Evolutionary conservation across 2,888 invertebrate genomes (phyloP).

Genomic region (Tipula vernalis): DNA sequence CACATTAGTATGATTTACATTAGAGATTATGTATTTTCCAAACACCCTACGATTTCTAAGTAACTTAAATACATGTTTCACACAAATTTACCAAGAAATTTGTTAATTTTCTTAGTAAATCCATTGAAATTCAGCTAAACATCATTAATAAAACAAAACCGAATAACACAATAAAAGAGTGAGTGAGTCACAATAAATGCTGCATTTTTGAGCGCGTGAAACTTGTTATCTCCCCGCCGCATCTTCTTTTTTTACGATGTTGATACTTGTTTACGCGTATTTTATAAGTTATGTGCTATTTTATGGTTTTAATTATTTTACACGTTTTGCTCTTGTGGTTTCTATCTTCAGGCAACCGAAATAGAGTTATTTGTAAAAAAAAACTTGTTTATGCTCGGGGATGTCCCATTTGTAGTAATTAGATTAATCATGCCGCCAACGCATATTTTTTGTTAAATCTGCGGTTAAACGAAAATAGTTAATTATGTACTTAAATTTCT

Average conservation of each 20-base stretch:
- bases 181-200: background rate
- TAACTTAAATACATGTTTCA: background rate
- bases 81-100: background rate
- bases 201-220: background rate
- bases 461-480: background rate
- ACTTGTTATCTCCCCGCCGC: background rate
- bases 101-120: background rate
- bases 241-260: background rate
- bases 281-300: background rate
- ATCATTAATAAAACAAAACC: background rate
- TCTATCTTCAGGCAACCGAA: background rate
- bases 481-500: too few species aligned
- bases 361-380: background rate
- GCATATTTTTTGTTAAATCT: background rate
- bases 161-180: background rate
- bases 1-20: too few species aligned
- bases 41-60: background rate
- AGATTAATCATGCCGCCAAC: background rate
- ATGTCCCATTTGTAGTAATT: background rate
- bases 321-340: background rate
- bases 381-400: background rate
- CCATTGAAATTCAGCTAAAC: background rate
- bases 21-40: background rate
- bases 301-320: background rate
- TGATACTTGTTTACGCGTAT: background rate